These are phyloP conservation scores for Tychaedon coryphoeus DNA, from an alignment of 2,113 vertebrate species.

Conservation along the genomic window DNA sequence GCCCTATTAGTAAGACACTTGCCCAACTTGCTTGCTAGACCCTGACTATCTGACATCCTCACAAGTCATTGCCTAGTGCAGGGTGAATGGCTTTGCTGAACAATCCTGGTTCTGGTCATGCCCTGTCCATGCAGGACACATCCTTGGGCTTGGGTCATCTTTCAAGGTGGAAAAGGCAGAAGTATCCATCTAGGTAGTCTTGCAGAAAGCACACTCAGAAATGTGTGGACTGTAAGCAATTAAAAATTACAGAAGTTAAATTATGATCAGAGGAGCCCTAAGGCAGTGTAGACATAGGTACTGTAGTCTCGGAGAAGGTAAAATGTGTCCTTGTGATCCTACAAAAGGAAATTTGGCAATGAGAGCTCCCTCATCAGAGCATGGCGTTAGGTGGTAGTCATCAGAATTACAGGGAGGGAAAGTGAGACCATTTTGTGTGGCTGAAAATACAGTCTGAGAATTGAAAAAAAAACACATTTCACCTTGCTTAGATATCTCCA, in stretches of 20 bases:
- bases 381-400: background rate
- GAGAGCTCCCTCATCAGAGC: background rate
- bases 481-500: fast-evolving
- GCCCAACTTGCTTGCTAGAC: background rate
- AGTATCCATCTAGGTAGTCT: background rate
- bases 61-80: background rate
- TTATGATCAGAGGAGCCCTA: background rate
- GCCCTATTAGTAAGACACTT: background rate
- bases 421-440: background rate
- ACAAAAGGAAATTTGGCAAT: background rate
- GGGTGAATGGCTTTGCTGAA: background rate
- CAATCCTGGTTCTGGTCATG: background rate
- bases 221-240: background rate
- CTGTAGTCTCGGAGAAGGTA: background rate
- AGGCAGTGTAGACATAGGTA: background rate
- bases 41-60: background rate
- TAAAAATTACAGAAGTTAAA: background rate
- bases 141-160: background rate
- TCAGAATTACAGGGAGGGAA: background rate
- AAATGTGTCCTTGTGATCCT: background rate
- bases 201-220: background rate
- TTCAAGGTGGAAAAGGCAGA: background rate
- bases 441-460: background rate
- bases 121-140: background rate
- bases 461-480: background rate